Evolutionary conservation across 2,888 invertebrate genomes (phyloP), one percentile per base, ranked within the genome.

Genomic region (Ligdia adustata): DNA sequence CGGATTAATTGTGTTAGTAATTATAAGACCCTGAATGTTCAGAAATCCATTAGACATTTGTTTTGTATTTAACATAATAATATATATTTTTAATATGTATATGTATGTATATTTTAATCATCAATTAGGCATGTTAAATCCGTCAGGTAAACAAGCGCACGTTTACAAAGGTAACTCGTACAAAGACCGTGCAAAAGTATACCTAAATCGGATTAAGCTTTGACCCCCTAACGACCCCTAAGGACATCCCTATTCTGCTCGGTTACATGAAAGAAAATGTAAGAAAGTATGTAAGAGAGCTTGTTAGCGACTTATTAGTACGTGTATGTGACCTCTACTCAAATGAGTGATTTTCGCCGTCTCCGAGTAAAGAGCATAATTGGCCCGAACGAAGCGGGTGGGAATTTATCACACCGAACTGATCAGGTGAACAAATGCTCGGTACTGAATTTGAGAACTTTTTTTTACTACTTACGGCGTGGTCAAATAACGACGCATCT

Each of bases 261-360:
- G 35, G 43, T 49, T 44, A 51, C 33, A 46, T 55, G 42, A 48
- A 24, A 44, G 41, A 45, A 57, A 42, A 49, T 42, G 42, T 42
- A 48, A 29, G 52, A 27, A 37, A 40, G 29, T 37, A 33, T 42
- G 60, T 54, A 57, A 62, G 52, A 39, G 52, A 51, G 59, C 69
- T 69, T 66, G 69, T 71, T 74, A 73, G 53, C 44, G 58, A 60
- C 45, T 68, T 60, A 59, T 48, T 54, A 43, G 52, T 49, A 43
- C 52, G 58, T 43, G 52, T 48, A 6, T 18, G 18, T 6, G 18
- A n/a, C n/a, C 51, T 46, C 29, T 64, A 60, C 56, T 57, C 42
- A 57, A 67, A 69, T 66, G 62, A 67, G 60, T 70, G 72, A 74
- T 74, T 72, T 66, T 61, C 60, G 57, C 60, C 41, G 53, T 65